phyloP scores from a whole-genome alignment of 1,140 invertebrate species.

The Tetramorium simillimum region DNA sequence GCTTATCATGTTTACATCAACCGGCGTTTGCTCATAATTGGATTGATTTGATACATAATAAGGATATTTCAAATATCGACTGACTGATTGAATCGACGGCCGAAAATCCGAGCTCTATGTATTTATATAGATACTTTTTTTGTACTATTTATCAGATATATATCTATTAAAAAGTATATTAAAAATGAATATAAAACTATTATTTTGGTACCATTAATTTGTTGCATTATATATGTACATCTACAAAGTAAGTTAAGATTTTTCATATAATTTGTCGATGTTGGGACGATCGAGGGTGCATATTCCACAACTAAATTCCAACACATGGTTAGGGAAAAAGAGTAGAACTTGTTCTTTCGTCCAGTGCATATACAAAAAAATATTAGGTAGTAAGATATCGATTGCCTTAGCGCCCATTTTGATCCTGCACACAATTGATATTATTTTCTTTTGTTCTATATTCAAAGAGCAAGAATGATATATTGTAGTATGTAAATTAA shows the following conservation, averaged over 20 bases:
- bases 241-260: constrained; percentile 60
- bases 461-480: background rate
- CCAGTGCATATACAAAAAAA: constrained; percentile 81
- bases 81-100: background rate
- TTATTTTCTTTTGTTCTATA: constrained; percentile 9
- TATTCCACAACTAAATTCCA: constrained; percentile 82
- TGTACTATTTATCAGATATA: constrained; percentile 29
- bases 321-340: constrained; percentile 82
- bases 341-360: constrained; percentile 81
- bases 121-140: constrained; percentile 39
- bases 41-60: background rate
- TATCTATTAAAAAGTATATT: constrained; percentile 16
- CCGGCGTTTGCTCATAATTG: background rate
- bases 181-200: constrained; percentile 3
- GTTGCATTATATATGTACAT: background rate
- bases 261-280: constrained; percentile 71
- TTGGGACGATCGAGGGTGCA: constrained; percentile 75
- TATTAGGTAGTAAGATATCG: constrained; percentile 79
- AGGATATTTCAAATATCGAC: background rate
- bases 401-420: constrained; percentile 77
- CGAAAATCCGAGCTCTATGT: constrained; percentile 18
- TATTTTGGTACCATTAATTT: constrained; percentile 24
- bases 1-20: background rate
- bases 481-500: constrained; percentile 28
- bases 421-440: constrained; percentile 74